Evolutionary conservation across 2,113 vertebrate species (phyloP).

Genomic region (Glareola pratincola): DNA sequence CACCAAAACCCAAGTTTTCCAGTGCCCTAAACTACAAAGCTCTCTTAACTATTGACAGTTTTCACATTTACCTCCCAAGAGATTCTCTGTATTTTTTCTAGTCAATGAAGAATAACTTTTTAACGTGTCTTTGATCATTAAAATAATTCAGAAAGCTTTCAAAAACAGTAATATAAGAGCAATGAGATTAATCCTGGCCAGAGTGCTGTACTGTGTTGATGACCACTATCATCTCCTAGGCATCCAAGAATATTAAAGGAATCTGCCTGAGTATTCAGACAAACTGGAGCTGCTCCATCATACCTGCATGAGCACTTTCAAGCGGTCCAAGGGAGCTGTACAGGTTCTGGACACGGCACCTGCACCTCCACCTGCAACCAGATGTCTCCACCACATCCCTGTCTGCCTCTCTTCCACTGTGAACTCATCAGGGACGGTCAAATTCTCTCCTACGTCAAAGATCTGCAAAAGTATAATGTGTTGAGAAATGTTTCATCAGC

Average conservation of each 20-base stretch:
- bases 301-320: constrained; percentile 99
- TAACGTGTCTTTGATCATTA: not conserved
- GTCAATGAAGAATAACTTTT: not conserved
- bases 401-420: constrained; percentile 92
- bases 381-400: constrained; percentile 95
- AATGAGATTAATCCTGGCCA: not conserved
- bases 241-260: not conserved
- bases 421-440: constrained; percentile 94
- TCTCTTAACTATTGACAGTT: not conserved
- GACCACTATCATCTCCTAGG: not conserved
- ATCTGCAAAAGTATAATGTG: constrained; percentile 75
- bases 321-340: constrained; percentile 91
- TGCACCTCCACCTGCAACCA: constrained; percentile 93
- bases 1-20: not conserved
- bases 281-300: not conserved
- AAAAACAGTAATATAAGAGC: not conserved
- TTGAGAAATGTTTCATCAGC: not conserved
- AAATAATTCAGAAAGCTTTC: not conserved
- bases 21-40: not conserved
- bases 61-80: not conserved
- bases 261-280: not conserved
- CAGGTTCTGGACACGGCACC: constrained; percentile 93
- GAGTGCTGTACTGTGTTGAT: not conserved
- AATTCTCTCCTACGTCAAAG: constrained; percentile 94
- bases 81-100: not conserved